These are phyloP conservation scores for Fabriciana adippe DNA, from an alignment of 2,888 invertebrate species.

Conservation along the genomic window DNA sequence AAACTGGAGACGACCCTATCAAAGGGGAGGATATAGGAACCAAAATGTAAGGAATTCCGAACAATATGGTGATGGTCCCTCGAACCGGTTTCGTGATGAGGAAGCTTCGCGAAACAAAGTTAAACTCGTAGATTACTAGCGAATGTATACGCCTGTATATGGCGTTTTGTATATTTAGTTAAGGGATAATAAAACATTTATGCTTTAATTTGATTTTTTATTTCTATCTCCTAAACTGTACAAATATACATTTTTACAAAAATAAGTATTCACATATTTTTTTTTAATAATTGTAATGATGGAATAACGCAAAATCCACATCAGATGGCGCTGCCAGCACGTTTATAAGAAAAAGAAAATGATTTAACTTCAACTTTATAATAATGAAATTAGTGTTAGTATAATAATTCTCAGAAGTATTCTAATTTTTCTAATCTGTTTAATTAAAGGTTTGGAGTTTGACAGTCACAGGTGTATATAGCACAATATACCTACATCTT, in stretches of 20 bases:
- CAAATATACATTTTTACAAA: constrained; percentile 29
- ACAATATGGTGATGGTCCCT: constrained; percentile 42
- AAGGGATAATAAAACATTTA: constrained; percentile 38
- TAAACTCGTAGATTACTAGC: constrained; percentile 71
- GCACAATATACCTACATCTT: too few species aligned
- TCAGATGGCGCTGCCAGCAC: too few species aligned
- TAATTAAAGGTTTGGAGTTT: too few species aligned
- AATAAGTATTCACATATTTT: constrained; percentile 19
- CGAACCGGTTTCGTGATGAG: constrained; percentile 39
- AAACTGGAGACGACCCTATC: constrained; percentile 50
- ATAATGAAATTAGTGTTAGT: too few species aligned
- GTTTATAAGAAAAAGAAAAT: too few species aligned
- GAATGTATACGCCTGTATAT: constrained; percentile 24
- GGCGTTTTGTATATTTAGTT: constrained; percentile 34
- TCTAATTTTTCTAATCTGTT: too few species aligned
- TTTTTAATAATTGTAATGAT: too few species aligned
- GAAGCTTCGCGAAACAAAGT: constrained; percentile 55
- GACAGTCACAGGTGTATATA: too few species aligned
- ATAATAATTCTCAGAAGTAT: too few species aligned
- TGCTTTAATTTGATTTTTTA: constrained; percentile 24
- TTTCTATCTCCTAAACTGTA: constrained; percentile 10
- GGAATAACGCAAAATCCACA: too few species aligned
- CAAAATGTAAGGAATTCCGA: constrained; percentile 45
- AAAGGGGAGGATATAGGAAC: constrained; percentile 56
- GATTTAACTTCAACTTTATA: too few species aligned